A percentile compares a stretch with the other conserved stretches of the same genome.
Conservation (phyloP, 1,140 invertebrate species). For the Apocrypta bakeri region DNA sequence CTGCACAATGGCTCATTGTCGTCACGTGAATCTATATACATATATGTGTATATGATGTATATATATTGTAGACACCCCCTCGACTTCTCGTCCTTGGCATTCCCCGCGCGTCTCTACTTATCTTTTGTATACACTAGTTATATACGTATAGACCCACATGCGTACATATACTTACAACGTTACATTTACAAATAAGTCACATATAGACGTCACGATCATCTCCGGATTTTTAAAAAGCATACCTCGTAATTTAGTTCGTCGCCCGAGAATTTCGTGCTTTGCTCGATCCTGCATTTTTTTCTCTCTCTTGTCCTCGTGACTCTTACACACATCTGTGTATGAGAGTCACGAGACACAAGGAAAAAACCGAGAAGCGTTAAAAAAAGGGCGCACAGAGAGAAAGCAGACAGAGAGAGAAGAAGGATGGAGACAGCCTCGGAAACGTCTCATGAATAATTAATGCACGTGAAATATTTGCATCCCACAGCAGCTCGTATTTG, state of each 20-base stretch:
- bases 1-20: slow-evolving; percentile 32
- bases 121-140: too few relatives aligned
- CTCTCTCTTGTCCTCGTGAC: too few relatives aligned
- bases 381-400: neutral
- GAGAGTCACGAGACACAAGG: too few relatives aligned
- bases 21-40: neutral
- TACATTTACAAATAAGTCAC: too few relatives aligned
- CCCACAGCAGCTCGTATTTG: slow-evolving; percentile 36
- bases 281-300: neutral
- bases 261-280: neutral
- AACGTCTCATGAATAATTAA: slow-evolving; percentile 58
- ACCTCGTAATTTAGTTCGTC: neutral
- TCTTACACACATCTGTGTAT: too few relatives aligned
- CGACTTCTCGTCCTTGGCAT: neutral
- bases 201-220: too few relatives aligned
- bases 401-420: neutral
- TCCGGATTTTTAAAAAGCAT: neutral
- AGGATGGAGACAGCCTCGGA: slow-evolving; percentile 32
- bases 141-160: neutral
- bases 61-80: too few relatives aligned
- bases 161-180: too few relatives aligned
- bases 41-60: too few relatives aligned
- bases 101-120: neutral
- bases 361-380: too few relatives aligned
- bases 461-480: slow-evolving; percentile 53